Evolutionary conservation across 2,888 invertebrate genomes (phyloP).

Genomic region (Gandaritis pyraliata): DNA sequence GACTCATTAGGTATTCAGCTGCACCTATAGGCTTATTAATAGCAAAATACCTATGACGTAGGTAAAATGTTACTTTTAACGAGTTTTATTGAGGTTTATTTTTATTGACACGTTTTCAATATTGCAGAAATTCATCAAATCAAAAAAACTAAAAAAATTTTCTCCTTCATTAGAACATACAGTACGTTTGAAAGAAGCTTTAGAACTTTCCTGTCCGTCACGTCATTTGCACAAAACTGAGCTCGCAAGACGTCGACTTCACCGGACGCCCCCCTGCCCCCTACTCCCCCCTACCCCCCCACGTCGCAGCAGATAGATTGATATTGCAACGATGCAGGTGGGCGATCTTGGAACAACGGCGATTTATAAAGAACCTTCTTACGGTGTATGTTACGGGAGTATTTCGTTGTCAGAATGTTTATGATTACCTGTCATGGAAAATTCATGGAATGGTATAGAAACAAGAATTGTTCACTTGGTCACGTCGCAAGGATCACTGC

Average conservation of each 20-base stretch:
- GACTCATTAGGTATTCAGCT: too few species aligned
- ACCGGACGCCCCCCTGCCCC: conserved; percentile 45
- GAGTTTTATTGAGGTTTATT: too few species aligned
- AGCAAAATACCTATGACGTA: too few species aligned
- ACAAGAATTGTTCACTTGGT: neutral
- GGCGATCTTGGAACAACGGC: conserved; percentile 73
- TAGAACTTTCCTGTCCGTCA: conserved; percentile 45
- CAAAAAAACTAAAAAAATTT: too few species aligned
- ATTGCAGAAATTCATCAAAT: too few species aligned
- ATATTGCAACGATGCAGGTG: conserved; percentile 79
- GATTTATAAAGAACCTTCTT: conserved; percentile 54
- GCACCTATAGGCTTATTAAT: too few species aligned
- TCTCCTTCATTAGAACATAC: neutral
- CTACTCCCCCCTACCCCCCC: conserved; percentile 42
- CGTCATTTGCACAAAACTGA: conserved; percentile 82
- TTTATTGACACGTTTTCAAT: too few species aligned
- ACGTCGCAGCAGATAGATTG: conserved; percentile 74
- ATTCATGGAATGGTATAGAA: neutral
- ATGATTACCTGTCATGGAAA: conserved; percentile 13
- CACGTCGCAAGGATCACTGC: neutral
- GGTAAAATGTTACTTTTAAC: too few species aligned
- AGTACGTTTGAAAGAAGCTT: neutral
- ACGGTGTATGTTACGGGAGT: conserved; percentile 26
- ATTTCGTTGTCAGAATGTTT: conserved; percentile 11
- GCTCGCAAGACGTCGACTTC: conserved; percentile 73